These are phyloP conservation scores for Parazoanthus darwini DNA, from an alignment of 92 coral and sea anemone species.

Conservation along the genomic window DNA sequence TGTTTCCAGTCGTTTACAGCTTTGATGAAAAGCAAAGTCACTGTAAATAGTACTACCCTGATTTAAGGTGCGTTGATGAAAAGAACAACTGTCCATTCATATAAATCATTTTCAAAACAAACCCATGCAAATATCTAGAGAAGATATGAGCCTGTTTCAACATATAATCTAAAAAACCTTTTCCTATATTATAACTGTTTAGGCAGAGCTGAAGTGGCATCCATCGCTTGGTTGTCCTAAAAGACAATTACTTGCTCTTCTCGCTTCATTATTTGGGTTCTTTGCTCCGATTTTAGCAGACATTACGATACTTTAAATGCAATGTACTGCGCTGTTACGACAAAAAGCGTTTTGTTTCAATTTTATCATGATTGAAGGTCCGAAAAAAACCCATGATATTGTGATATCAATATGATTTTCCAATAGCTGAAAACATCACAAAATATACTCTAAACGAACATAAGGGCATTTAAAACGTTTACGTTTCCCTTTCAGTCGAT, in stretches of 20 bases:
- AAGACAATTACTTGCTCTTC: neutral
- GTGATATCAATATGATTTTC: neutral
- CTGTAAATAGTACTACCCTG: neutral
- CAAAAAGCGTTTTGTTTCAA: neutral
- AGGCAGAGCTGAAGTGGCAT: neutral
- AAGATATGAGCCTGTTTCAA: neutral
- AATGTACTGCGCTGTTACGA: too few species aligned
- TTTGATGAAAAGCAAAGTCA: neutral
- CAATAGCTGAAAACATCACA: neutral
- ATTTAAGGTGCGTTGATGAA: neutral
- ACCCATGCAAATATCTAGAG: neutral
- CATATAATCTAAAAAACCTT: neutral
- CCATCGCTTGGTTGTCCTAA: neutral
- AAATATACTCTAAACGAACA: neutral
- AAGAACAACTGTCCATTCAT: too few species aligned
- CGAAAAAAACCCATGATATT: neutral
- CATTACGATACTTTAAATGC: too few species aligned
- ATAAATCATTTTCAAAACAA: neutral
- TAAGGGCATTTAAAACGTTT: too few species aligned
- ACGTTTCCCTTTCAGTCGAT: too few species aligned
- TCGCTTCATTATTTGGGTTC: neutral
- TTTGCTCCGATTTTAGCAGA: neutral
- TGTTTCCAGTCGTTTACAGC: neutral
- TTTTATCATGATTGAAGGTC: neutral
- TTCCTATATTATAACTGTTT: neutral